A percentile compares a stretch with the other conserved stretches of the same genome.
phyloP scores from a whole-genome alignment of 2,797 vertebrate genomes.

The Petrocephalus schoutedeni region DNA sequence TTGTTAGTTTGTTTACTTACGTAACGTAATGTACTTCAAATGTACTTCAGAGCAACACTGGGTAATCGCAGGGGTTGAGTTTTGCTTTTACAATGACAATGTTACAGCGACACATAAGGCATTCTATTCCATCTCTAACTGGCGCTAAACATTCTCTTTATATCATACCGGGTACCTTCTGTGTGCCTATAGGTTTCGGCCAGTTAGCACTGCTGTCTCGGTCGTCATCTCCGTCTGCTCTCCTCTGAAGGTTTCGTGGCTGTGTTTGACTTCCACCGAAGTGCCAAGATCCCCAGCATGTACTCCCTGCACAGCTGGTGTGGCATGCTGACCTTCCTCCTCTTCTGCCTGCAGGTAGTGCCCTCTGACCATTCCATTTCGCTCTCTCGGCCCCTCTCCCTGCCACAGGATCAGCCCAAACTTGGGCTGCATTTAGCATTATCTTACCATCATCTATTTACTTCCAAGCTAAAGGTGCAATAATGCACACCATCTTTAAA shows the following conservation, averaged over 20 bases:
- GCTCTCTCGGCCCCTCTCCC: neutral
- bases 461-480: neutral
- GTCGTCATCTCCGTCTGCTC: neutral
- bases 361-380: neutral
- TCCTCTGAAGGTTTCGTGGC: conserved; percentile 71
- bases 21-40: neutral
- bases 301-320: conserved; percentile 95
- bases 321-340: conserved; percentile 67
- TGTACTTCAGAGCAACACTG: neutral
- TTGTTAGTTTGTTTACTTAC: neutral
- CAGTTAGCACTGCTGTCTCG: neutral
- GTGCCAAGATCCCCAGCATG: conserved; percentile 65
- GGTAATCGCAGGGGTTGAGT: neutral
- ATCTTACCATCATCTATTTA: neutral
- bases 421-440: neutral
- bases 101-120: neutral
- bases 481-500: neutral
- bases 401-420: neutral
- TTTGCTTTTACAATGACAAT: neutral
- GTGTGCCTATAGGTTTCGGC: neutral
- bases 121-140: neutral
- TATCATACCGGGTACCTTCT: neutral
- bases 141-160: neutral
- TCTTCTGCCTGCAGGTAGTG: conserved; percentile 80
- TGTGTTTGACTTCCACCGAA: conserved; percentile 76